These are phyloP conservation scores for Antigone vipio DNA, from an alignment of 2,113 vertebrate genomes.

Conservation along the genomic window DNA sequence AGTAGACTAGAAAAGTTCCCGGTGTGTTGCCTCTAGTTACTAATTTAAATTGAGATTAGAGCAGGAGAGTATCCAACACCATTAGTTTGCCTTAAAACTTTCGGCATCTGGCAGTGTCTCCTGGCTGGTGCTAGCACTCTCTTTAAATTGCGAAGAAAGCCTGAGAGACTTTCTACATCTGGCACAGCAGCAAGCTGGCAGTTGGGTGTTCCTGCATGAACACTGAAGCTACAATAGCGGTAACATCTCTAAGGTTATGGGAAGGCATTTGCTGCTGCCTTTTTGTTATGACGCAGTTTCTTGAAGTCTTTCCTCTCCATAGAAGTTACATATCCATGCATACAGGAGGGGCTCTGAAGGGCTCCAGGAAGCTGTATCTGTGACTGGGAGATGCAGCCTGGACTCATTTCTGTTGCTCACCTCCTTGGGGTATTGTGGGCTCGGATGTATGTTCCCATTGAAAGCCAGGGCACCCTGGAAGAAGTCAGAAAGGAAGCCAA, in stretches of 20 bases:
- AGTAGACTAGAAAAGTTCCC: background rate
- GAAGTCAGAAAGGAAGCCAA: background rate
- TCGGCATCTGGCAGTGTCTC: background rate
- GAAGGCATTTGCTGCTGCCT: background rate
- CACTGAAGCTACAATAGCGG: background rate
- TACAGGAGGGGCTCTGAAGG: background rate
- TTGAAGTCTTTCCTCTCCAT: background rate
- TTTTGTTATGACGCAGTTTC: background rate
- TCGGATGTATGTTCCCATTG: background rate
- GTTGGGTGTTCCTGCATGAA: background rate
- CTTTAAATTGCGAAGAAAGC: background rate
- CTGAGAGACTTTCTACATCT: background rate
- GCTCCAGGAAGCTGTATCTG: background rate
- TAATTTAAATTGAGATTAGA: constrained; percentile 57
- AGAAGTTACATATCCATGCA: no score
- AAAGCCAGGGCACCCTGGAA: background rate
- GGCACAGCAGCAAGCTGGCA: background rate
- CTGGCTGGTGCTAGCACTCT: background rate
- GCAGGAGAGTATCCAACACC: constrained; percentile 3
- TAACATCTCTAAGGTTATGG: background rate
- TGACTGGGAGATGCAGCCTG: background rate
- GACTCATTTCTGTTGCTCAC: background rate
- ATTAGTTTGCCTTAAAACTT: constrained; percentile 1
- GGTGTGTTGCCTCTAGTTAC: constrained; percentile 38
- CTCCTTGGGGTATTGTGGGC: background rate